Base-by-base conservation (phyloP, 37 sponge, comb jelly and placozoan species). In the Halichondria panicea region DNA sequence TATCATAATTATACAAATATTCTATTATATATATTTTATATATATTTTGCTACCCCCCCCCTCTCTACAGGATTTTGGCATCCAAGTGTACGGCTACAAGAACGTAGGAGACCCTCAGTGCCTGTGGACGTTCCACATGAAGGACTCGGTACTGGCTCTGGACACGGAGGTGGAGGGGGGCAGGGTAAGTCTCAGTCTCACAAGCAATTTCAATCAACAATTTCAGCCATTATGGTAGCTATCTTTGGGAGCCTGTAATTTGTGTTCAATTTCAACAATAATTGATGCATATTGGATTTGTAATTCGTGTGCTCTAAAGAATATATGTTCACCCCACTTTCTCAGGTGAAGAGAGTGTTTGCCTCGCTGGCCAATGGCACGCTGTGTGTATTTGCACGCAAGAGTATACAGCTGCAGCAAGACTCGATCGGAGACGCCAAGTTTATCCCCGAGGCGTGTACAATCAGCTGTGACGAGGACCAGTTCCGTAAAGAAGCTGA, bases 281-380 rank as follows among this genome's bases (percentile, higher is more conserved):
- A n/a, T n/a, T n/a, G n/a, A n/a, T n/a, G n/a, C n/a, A n/a, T n/a
- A n/a, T n/a, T n/a, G n/a, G n/a, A n/a, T n/a, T n/a, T n/a, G n/a
- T n/a, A n/a, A n/a, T n/a, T n/a, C n/a, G n/a, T n/a, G n/a, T n/a
- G n/a, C n/a, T n/a, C n/a, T n/a, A 58, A 8, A n/a, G 6, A 12
- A 58, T 58, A 58, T 7, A n/a, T 27, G 6, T 7, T 11, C n/a
- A 58, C 60, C 25, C 12, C 7, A 25, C 38, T 25, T 50, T 3
- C 45, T 19, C 73, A 91, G 92, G 92, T 91, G 7, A 91, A 87
- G 60, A 43, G 92, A 8, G 92, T 91, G 11, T 91, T 91, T 79
- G 87, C 92, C 0, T 82, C 92, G 0, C 76, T 91, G 37, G 92
- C 87, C 44, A 91, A 91, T 37, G 92, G 92, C 5, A 81, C 48